These are phyloP conservation scores for Romanogobio albipinnatus DNA, from an alignment of 2,113 vertebrate species.

Conservation along the genomic window DNA sequence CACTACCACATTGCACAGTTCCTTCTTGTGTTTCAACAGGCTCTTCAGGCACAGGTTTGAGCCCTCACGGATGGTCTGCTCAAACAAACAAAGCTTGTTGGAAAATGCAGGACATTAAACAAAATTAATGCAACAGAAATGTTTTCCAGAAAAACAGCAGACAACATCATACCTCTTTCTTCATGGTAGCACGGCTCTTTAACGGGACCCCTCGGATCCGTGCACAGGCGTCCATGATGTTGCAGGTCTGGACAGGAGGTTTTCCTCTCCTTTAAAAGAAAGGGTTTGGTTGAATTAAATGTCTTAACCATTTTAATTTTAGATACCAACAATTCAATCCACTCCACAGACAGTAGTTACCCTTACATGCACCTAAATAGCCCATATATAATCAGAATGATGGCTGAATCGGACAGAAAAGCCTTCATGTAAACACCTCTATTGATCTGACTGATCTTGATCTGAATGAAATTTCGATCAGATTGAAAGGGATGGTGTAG, in stretches of 20 bases:
- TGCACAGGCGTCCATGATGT: conserved; percentile 82
- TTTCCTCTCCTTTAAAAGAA: conserved; percentile 58
- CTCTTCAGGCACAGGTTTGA: conserved; percentile 83
- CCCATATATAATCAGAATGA: neutral
- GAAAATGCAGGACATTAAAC: neutral
- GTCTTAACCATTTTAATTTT: neutral
- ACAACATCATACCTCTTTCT: conserved; percentile 72
- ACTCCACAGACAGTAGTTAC: neutral
- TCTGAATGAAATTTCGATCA: neutral
- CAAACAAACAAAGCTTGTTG: conserved; percentile 39
- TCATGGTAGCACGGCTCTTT: conserved; percentile 81
- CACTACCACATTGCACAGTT: conserved; percentile 82
- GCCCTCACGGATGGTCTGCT: conserved; percentile 83
- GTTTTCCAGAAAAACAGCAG: neutral
- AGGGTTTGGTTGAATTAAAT: conserved; percentile 3
- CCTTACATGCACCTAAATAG: neutral
- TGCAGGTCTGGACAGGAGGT: conserved; percentile 40
- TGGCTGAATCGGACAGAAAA: neutral
- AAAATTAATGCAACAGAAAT: neutral
- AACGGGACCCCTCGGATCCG: conserved; percentile 76
- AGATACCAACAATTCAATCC: neutral
- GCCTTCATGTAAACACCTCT: neutral
- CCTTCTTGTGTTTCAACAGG: conserved; percentile 87
- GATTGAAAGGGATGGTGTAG: neutral
- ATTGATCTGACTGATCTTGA: too few relatives aligned